Base-by-base conservation (phyloP, 2,797 vertebrate species). In the Lindbergichthys nudifrons region DNA sequence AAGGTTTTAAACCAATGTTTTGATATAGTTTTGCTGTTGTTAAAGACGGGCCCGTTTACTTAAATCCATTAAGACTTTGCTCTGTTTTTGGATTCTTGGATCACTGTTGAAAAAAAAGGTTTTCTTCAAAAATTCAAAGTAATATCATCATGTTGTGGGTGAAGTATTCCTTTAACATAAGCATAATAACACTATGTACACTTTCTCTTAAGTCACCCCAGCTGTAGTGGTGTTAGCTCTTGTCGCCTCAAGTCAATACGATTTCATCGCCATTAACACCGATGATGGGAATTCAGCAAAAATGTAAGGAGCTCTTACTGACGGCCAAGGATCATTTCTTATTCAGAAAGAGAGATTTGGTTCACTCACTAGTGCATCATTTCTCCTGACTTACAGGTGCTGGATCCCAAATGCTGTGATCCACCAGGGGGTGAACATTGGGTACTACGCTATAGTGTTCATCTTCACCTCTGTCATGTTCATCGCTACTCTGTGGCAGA, bases 391-490 rank as follows among this genome's bases (percentile, higher is more conserved):
- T 67, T 72, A 19, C 67, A 93, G 92, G 88, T 93, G 92, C 76
- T 94, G 91, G 92, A 91, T 88, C 48, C 36, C 65, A 13, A 73
- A 90, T 21, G 4, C 2, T 46, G 41, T 8, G 0, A 5, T 92
- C 61, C 87, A 83, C 53, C 85, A 85, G 23, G 70, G 75, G 8
- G 78, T 92, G 26, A 93, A 92, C 65, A 23, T 91, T 0, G 70
- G 84, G 36, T 93, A 88, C 61, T 92, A 91, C 1, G 71, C 58
- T 2, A 0, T 87, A 1, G 87, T 93, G n/a, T 93, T 93, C 61
- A 0, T 87, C 16, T 92, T 92, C 26, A 90, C 82, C 12, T 0
- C 80, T 0, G 19, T 1, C 15, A 47, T 83, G 39, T 92, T 92
- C 60, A 41, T 88, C 13, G 0, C 65, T 16, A 73, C 83, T 2